Base-by-base conservation (phyloP, 2,113 vertebrate species). In the Quiscalus mexicanus region DNA sequence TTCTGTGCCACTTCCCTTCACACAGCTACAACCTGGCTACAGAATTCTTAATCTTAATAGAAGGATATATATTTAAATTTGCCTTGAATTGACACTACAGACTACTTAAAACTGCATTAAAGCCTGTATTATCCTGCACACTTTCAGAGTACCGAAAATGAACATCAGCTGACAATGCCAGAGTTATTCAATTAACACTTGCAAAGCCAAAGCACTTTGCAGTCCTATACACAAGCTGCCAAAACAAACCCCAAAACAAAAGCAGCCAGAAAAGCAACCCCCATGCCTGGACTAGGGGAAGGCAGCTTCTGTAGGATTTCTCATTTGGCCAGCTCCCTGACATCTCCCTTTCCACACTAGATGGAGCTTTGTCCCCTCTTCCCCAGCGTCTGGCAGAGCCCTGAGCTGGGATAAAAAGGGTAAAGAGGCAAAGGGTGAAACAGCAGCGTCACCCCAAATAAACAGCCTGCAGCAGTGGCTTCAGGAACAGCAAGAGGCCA, bases 291-390 rank as follows among this genome's bases (percentile, higher is more conserved):
- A 15, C 31, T 37, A 35, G 8, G 39, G 31, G 74, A 77, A 89
- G 21, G 28, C 67, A 85, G 45, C 37, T 69, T 35, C 69, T 62
- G 42, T 10, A 69, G 24, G 49, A n/a, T 69, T 74, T 68, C 42
- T 49, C 18, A 6, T 24, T 30, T 69, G 35, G 35, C 9, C 10
- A 41, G 35, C 79, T 74, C 58, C 45, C 50, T 55, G 67, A 25
- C 18, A 47, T 42, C 88, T 85, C 79, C 35, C 39, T 92, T 93
- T 53, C 81, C 76, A 97, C 96, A 97, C 97, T 98, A 98, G 97
- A 96, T 97, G 97, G 97, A 97, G 97, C 97, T 94, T 96, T 37
- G 80, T 55, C 28, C 68, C 83, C 84, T 84, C 47, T 58, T 93
- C 82, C 49, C 37, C 56, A 39, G 52, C 10, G 2, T 31, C 69